Conservation (phyloP, 2,113 vertebrate genomes). For the Corvus hawaiiensis region DNA sequence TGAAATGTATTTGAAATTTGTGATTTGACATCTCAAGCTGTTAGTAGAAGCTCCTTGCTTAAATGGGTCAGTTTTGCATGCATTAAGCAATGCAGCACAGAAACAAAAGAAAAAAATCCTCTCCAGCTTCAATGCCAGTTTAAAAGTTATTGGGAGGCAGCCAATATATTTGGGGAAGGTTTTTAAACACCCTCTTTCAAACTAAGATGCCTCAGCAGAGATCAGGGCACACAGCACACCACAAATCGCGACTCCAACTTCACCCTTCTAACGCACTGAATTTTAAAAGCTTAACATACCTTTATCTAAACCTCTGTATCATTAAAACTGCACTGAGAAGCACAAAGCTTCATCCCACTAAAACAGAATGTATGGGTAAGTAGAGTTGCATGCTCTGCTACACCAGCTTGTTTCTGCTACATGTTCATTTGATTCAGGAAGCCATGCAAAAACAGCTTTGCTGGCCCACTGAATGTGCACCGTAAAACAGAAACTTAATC, state of each 20-base stretch:
- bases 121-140: neutral
- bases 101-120: neutral
- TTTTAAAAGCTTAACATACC: neutral
- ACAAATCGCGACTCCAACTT: neutral
- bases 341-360: neutral
- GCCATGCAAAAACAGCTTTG: neutral
- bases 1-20: neutral
- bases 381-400: neutral
- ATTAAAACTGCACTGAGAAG: neutral
- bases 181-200: neutral
- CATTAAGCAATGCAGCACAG: neutral
- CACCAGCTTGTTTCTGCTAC: neutral
- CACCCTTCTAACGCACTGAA: neutral
- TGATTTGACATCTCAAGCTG: neutral
- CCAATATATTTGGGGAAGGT: neutral
- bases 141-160: neutral
- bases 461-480: neutral
- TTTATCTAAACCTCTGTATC: neutral
- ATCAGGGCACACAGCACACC: neutral
- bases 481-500: neutral
- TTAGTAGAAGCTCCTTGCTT: neutral
- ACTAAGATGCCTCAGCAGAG: neutral
- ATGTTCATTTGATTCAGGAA: neutral
- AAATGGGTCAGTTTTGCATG: neutral
- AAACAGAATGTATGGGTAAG: rapidly evolving